Percentiles rank a stretch among this genome's conserved stretches.
These are phyloP conservation scores for Julus scanicus DNA, from an alignment of 2,888 invertebrate species.

Conservation along the genomic window DNA sequence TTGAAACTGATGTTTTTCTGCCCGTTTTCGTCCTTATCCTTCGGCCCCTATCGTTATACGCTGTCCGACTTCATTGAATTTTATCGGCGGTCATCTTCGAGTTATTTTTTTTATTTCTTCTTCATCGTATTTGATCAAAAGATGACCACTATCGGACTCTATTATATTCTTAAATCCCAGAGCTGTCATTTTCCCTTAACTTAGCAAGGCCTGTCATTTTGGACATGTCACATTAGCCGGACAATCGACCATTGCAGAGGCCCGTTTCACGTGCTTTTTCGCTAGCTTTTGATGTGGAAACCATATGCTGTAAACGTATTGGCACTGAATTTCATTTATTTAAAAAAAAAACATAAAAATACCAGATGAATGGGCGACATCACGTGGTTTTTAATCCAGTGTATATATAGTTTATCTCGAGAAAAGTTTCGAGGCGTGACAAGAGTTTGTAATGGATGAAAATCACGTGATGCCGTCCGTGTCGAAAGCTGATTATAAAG, in stretches of 20 bases:
- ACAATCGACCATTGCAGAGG: not conserved
- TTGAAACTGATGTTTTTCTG: not conserved
- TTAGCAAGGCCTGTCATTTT: not conserved
- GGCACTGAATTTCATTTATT: too few relatives aligned
- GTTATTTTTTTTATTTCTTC: conserved; percentile 12
- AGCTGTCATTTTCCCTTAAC: not conserved
- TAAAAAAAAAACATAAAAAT: too few relatives aligned
- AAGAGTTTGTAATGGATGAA: too few relatives aligned
- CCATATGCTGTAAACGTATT: not conserved
- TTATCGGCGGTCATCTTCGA: conserved; percentile 14
- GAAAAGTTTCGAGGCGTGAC: too few relatives aligned
- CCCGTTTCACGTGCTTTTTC: not conserved
- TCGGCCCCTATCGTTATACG: not conserved
- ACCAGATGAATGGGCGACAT: too few relatives aligned
- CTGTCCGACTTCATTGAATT: conserved; percentile 18
- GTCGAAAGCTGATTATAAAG: too few relatives aligned
- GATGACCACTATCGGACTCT: not conserved
- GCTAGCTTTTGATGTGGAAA: not conserved
- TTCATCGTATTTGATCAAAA: not conserved
- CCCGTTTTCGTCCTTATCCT: not conserved
- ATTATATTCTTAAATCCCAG: not conserved
- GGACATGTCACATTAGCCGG: not conserved
- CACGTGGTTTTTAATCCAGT: too few relatives aligned
- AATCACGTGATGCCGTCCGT: too few relatives aligned
- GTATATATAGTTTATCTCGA: too few relatives aligned